phyloP scores from a whole-genome alignment of 2,888 invertebrate species.

The Heliconius cydno region DNA sequence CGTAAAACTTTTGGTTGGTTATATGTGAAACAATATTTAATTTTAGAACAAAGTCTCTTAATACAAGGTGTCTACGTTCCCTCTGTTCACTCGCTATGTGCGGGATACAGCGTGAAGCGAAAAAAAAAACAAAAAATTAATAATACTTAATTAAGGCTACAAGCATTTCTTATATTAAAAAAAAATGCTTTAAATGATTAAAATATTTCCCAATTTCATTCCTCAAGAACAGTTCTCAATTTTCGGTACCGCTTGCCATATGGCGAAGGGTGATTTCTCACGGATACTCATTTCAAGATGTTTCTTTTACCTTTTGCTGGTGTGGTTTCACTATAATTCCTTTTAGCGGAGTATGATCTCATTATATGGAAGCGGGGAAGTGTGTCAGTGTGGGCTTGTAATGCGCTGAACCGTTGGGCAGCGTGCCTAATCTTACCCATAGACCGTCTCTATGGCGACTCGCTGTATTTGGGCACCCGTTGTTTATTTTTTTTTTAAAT shows the following conservation, averaged over 20 bases:
- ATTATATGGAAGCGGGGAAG: constrained; percentile 56
- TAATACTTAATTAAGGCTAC: neutral
- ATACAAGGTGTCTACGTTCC: too few relatives aligned
- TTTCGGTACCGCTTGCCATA: constrained; percentile 24
- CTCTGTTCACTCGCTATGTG: too few relatives aligned
- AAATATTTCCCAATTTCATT: neutral
- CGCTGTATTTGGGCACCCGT: constrained; percentile 13
- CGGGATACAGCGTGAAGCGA: too few relatives aligned
- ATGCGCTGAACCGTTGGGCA: constrained; percentile 53
- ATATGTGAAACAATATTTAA: neutral
- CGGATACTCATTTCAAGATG: constrained; percentile 26
- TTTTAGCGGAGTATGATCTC: constrained; percentile 59
- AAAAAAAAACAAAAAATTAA: neutral
- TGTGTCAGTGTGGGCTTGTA: constrained; percentile 61
- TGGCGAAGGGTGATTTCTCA: constrained; percentile 33
- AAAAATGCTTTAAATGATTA: neutral
- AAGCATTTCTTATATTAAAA: neutral
- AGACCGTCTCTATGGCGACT: constrained; percentile 57
- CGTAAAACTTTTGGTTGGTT: neutral
- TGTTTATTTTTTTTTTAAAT: constrained; percentile 1
- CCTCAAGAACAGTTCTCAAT: neutral
- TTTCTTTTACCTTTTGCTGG: constrained; percentile 34
- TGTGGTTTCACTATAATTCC: constrained; percentile 41
- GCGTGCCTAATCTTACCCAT: constrained; percentile 75
- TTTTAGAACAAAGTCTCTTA: neutral